These are phyloP conservation scores for Oreochromis aureus DNA, from an alignment of 2,113 vertebrate species.

Conservation along the genomic window DNA sequence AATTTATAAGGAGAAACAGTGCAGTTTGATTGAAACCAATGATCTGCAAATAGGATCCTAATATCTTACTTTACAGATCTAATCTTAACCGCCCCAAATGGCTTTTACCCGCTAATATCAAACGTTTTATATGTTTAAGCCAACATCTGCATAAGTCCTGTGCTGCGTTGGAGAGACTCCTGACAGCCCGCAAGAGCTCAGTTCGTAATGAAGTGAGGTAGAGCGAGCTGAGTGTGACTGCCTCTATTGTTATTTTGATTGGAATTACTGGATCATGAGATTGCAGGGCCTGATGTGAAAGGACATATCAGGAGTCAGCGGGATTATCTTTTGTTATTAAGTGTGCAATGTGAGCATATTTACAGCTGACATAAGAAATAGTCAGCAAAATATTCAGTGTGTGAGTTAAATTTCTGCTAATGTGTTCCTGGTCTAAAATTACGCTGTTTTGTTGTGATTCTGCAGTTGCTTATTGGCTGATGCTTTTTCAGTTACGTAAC, in stretches of 20 bases:
- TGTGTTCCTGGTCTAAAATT: neutral
- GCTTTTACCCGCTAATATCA: constrained; percentile 6
- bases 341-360: constrained; percentile 17
- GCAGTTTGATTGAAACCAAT: constrained; percentile 14
- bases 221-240: neutral
- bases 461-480: neutral
- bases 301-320: neutral
- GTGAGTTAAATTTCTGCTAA: neutral
- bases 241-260: constrained; percentile 41
- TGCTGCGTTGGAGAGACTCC: neutral
- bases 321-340: constrained; percentile 31
- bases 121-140: constrained; percentile 1
- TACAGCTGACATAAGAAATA: constrained; percentile 1
- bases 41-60: constrained; percentile 29
- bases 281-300: constrained; percentile 12
- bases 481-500: neutral
- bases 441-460: neutral
- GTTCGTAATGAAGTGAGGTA: constrained; percentile 8
- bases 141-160: neutral
- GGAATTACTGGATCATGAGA: constrained; percentile 39
- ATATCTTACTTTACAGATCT: neutral
- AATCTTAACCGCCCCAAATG: neutral
- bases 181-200: constrained; percentile 1
- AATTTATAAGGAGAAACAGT: neutral
- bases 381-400: neutral